These are phyloP conservation scores for Porites divaricata DNA, from an alignment of 92 coral and sea anemone genomes.

Conservation along the genomic window DNA sequence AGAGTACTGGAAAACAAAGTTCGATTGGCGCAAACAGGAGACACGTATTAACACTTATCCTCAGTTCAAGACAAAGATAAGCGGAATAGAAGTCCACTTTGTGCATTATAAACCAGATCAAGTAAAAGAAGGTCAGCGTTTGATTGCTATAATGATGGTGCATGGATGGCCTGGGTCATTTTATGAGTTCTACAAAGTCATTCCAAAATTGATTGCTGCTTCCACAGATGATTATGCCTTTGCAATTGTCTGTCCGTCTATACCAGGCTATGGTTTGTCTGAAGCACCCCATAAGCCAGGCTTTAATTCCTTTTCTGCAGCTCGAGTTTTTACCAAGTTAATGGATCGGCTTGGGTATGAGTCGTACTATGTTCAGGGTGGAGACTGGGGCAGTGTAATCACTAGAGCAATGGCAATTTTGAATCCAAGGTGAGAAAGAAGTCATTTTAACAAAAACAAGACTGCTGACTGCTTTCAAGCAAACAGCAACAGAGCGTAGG, in stretches of 20 bases:
- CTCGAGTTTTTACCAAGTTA: slow-evolving; percentile 79
- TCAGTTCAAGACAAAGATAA: slow-evolving; percentile 75
- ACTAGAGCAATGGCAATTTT: slow-evolving; percentile 76
- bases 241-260: slow-evolving; percentile 95
- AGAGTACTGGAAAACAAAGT: slow-evolving; percentile 79
- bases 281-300: slow-evolving; percentile 92
- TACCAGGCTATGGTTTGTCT: slow-evolving; percentile 94
- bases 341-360: slow-evolving; percentile 81
- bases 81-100: slow-evolving; percentile 85
- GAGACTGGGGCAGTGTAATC: slow-evolving; percentile 91
- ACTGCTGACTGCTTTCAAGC: no score
- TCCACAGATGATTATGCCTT: slow-evolving; percentile 67
- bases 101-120: slow-evolving; percentile 76
- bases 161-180: slow-evolving; percentile 99
- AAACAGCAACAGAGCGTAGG: no score
- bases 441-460: neutral
- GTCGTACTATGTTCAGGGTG: slow-evolving; percentile 92
- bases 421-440: slow-evolving; percentile 70
- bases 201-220: slow-evolving; percentile 62
- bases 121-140: slow-evolving; percentile 61
- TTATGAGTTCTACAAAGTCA: slow-evolving; percentile 88
- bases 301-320: slow-evolving; percentile 63
- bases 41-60: slow-evolving; percentile 66
- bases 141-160: slow-evolving; percentile 82
- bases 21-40: slow-evolving; percentile 89